Conservation (phyloP, 2,113 vertebrate genomes). For the Cyphomyrus plagiostoma region DNA sequence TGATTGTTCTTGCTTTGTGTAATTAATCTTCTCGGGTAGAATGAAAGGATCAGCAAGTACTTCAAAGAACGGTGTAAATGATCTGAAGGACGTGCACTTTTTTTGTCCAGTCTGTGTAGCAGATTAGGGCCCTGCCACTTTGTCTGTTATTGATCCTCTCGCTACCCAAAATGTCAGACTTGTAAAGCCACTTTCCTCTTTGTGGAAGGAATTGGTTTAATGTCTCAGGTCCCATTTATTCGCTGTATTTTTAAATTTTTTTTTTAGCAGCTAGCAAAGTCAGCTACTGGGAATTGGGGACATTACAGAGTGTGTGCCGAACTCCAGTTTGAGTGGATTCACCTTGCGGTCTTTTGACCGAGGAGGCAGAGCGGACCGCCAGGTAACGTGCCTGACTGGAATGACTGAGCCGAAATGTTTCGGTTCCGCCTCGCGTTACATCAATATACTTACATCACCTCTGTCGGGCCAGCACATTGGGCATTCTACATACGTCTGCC, state of each 20-base stretch:
- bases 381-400: neutral
- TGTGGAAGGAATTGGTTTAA: neutral
- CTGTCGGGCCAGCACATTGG: neutral
- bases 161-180: slow-evolving; percentile 34
- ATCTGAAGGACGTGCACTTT: slow-evolving; percentile 51
- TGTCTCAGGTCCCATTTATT: neutral
- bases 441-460: neutral
- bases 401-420: neutral
- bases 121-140: slow-evolving; percentile 51
- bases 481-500: slow-evolving; percentile 2
- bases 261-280: neutral
- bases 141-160: slow-evolving; percentile 36
- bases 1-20: slow-evolving; percentile 65
- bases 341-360: neutral
- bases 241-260: neutral
- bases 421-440: neutral
- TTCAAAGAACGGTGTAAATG: slow-evolving; percentile 61
- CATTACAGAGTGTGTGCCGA: neutral
- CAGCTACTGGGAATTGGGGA: neutral
- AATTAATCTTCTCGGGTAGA: slow-evolving; percentile 66
- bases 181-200: slow-evolving; percentile 11
- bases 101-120: slow-evolving; percentile 45
- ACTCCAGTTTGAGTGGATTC: neutral
- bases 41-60: slow-evolving; percentile 61
- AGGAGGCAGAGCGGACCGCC: neutral